These are phyloP conservation scores for Orchesella cincta DNA, from an alignment of 1,140 invertebrate genomes.

Conservation along the genomic window DNA sequence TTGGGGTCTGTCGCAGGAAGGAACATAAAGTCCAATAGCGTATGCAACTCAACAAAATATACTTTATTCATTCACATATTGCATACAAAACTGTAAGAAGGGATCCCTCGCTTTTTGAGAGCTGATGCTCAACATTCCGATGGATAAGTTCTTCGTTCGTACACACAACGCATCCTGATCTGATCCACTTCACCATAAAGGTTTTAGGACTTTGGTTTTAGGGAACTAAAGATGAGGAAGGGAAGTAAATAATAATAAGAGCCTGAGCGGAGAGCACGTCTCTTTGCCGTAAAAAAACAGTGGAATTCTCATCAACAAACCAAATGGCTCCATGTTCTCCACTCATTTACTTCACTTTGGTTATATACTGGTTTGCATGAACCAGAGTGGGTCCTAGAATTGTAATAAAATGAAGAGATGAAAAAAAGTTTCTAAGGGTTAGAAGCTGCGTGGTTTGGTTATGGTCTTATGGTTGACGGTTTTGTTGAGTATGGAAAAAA, in stretches of 20 bases:
- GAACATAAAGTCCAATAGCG: too few species aligned
- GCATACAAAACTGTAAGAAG: too few species aligned
- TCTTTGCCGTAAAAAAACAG: background rate
- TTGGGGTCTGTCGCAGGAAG: background rate
- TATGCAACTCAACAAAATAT: too few species aligned
- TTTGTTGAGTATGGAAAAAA: slow-evolving; percentile 20
- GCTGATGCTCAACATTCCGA: background rate
- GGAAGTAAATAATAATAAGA: slow-evolving; percentile 16
- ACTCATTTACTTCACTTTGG: background rate
- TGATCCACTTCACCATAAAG: too few species aligned
- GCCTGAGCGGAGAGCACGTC: background rate
- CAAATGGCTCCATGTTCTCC: slow-evolving; percentile 1
- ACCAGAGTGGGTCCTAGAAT: slow-evolving; percentile 4
- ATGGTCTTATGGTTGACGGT: slow-evolving; percentile 14
- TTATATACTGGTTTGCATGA: background rate
- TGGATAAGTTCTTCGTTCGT: too few species aligned
- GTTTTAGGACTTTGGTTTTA: background rate
- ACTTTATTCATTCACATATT: background rate
- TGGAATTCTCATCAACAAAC: background rate
- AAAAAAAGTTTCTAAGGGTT: slow-evolving; percentile 1
- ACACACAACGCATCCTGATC: too few species aligned
- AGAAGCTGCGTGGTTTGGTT: slow-evolving; percentile 19
- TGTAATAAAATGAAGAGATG: slow-evolving; percentile 14
- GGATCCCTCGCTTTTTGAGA: slow-evolving; percentile 18
- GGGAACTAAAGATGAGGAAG: background rate